These are phyloP conservation scores for Drosophila kambysellisi DNA, from an alignment of 2,888 invertebrate genomes.

Conservation along the genomic window DNA sequence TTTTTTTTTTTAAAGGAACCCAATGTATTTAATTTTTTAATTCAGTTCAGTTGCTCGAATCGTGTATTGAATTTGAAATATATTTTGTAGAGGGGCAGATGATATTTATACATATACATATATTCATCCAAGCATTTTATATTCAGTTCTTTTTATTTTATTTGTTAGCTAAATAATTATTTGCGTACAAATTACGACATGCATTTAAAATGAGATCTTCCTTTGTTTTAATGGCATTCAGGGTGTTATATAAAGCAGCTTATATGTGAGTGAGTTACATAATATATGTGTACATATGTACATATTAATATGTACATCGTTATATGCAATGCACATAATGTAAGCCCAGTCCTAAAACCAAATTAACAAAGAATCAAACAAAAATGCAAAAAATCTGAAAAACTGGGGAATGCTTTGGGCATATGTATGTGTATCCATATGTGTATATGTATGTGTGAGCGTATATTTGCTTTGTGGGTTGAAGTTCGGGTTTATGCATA, in stretches of 20 bases:
- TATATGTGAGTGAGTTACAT: constrained; percentile 7
- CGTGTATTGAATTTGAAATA: neutral
- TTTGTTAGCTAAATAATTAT: constrained; percentile 66
- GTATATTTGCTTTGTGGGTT: constrained; percentile 32
- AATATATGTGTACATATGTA: constrained; percentile 7
- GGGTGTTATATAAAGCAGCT: constrained; percentile 38
- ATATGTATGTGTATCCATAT: constrained; percentile 9
- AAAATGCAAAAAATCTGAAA: constrained; percentile 51
- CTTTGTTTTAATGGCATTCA: constrained; percentile 2
- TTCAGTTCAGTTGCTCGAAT: too few species aligned
- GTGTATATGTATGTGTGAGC: constrained; percentile 22
- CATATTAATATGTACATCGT: constrained; percentile 1
- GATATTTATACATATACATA: constrained; percentile 11
- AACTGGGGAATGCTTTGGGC: constrained; percentile 55
- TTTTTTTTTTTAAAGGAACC: too few species aligned
- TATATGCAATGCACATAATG: constrained; percentile 45
- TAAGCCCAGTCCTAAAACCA: constrained; percentile 50
- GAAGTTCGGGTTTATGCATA: constrained; percentile 58
- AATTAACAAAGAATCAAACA: constrained; percentile 45
- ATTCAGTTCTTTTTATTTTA: constrained; percentile 13
- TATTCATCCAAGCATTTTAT: constrained; percentile 5
- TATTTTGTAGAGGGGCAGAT: neutral
- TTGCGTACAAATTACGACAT: constrained; percentile 36
- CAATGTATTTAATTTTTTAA: too few species aligned
- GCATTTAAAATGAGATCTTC: constrained; percentile 20